phyloP scores from a whole-genome alignment of 2,113 vertebrate species.

The Shinisaurus crocodilurus region DNA sequence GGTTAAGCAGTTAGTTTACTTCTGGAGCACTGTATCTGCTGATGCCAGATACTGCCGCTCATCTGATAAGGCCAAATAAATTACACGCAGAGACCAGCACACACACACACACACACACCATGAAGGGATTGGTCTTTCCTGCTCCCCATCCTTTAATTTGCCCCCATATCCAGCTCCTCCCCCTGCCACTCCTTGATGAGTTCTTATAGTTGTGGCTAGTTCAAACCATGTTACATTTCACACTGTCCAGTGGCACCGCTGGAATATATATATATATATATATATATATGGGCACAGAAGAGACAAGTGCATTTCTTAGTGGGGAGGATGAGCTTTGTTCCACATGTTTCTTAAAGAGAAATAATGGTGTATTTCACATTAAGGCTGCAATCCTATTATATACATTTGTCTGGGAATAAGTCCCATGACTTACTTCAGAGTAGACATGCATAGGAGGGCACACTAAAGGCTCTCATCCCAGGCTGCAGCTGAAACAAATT shows the following conservation, averaged over 20 bases:
- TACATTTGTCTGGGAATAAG: too few relatives aligned
- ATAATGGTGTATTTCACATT: not conserved
- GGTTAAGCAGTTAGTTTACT: not conserved
- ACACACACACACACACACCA: fast-evolving
- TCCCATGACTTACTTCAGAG: too few relatives aligned
- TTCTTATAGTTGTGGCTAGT: too few relatives aligned
- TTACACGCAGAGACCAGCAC: not conserved
- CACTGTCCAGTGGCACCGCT: not conserved
- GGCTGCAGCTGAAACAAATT: too few relatives aligned
- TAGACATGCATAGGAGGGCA: too few relatives aligned
- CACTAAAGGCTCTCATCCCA: too few relatives aligned
- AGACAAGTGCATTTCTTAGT: too few relatives aligned
- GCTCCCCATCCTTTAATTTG: not conserved
- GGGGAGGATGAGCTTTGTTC: too few relatives aligned
- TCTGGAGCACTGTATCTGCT: not conserved
- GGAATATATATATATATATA: not conserved
- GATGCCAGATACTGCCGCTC: conserved; percentile 7
- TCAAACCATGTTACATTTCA: not conserved
- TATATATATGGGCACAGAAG: not conserved
- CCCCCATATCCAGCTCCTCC: not conserved
- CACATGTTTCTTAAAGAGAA: not conserved
- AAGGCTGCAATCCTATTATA: not conserved
- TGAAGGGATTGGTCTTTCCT: not conserved
- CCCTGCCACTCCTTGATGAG: not conserved
- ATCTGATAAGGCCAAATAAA: not conserved